Evolutionary conservation across 2,113 vertebrate genomes (phyloP).

Genomic region (Rattus rattus): DNA sequence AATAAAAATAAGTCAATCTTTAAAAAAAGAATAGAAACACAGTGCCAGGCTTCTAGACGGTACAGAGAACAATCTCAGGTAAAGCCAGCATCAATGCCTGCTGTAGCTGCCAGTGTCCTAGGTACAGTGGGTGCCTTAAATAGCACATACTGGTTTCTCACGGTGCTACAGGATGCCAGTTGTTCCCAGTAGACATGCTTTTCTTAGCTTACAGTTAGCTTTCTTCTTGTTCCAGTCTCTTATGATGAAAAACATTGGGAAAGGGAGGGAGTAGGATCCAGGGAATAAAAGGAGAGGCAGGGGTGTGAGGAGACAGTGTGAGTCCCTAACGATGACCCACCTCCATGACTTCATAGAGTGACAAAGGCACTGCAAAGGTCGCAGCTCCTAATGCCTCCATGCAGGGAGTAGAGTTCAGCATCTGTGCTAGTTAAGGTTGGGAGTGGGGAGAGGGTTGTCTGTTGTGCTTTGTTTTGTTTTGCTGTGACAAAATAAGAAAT

Average conservation of each 20-base stretch:
- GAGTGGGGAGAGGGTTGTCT: neutral
- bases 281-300: neutral
- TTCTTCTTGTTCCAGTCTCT: neutral
- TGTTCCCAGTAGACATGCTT: neutral
- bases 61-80: neutral
- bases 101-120: neutral
- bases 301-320: neutral
- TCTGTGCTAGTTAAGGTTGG: neutral
- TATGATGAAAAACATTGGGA: neutral
- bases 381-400: neutral
- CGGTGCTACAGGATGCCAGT: neutral
- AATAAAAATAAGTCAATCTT: too few relatives aligned
- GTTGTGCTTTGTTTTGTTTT: neutral
- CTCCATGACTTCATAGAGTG: neutral
- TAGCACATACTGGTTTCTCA: neutral
- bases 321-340: neutral
- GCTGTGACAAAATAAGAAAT: neutral
- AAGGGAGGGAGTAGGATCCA: neutral
- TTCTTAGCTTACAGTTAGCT: neutral
- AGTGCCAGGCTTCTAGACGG: neutral
- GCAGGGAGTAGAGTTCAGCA: neutral
- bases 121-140: neutral
- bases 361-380: neutral
- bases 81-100: neutral
- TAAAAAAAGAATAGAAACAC: neutral